Conservation (phyloP, 1,140 invertebrate genomes). For the Drosophila lini region DNA sequence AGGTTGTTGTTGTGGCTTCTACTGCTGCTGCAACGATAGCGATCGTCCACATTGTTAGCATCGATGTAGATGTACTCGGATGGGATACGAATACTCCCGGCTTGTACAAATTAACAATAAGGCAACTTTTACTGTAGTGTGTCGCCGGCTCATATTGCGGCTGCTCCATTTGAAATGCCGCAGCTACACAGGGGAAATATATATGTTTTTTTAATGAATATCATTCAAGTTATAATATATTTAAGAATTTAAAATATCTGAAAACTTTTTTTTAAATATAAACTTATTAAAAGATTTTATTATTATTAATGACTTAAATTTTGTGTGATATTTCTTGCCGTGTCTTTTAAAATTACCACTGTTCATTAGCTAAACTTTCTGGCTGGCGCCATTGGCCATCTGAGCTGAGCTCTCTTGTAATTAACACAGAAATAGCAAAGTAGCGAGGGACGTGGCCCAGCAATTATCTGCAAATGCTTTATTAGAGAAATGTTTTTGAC, state of each 20-base stretch:
- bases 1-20: conserved; percentile 68
- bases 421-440: conserved; percentile 64
- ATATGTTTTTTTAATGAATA: neutral
- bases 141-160: conserved; percentile 55
- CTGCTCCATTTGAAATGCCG: conserved; percentile 47
- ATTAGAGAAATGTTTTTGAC: conserved; percentile 71
- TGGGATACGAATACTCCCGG: conserved; percentile 15
- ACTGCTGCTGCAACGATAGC: conserved; percentile 57
- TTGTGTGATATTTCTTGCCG: neutral
- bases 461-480: conserved; percentile 75
- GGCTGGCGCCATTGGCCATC: conserved; percentile 59
- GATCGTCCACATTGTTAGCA: conserved; percentile 75
- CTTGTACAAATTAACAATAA: conserved; percentile 79
- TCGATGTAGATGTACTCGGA: conserved; percentile 73
- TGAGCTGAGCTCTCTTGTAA: conserved; percentile 41
- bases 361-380: conserved; percentile 49
- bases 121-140: conserved; percentile 51
- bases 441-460: conserved; percentile 31
- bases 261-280: too few relatives aligned
- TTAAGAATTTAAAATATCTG: neutral
- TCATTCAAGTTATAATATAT: neutral
- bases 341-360: conserved; percentile 10
- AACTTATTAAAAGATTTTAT: neutral
- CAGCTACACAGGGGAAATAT: conserved; percentile 8
- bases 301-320: neutral